These are phyloP conservation scores for Campylomormyrus tamandua DNA, from an alignment of 2,113 vertebrate genomes.

Conservation along the genomic window DNA sequence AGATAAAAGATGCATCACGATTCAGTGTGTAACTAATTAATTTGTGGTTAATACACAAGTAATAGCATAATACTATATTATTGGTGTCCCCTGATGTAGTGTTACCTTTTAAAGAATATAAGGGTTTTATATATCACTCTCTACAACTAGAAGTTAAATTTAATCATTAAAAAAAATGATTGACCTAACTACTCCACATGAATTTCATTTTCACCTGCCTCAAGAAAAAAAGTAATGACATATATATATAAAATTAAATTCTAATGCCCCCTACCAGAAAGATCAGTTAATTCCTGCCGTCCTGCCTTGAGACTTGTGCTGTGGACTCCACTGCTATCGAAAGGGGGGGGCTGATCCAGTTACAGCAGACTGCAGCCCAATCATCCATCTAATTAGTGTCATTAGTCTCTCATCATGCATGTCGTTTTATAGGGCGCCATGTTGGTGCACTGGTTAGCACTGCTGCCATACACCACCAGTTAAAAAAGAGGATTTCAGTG, in stretches of 20 bases:
- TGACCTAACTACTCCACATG: too few relatives aligned
- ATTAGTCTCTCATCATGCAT: neutral
- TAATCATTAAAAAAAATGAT: neutral
- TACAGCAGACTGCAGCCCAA: neutral
- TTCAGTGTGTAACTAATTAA: neutral
- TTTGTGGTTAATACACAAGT: neutral
- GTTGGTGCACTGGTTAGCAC: neutral
- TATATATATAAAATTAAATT: neutral
- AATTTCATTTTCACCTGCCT: too few relatives aligned
- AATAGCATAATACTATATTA: neutral
- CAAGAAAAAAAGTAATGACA: too few relatives aligned
- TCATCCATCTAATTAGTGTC: neutral
- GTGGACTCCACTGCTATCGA: neutral
- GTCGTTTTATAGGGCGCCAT: neutral
- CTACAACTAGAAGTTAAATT: neutral
- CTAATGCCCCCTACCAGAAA: neutral
- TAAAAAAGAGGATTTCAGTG: neutral
- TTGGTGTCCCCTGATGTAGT: neutral
- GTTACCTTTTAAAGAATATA: neutral
- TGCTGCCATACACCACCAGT: neutral
- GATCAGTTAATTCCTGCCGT: neutral
- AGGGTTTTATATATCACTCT: neutral
- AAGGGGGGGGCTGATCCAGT: neutral
- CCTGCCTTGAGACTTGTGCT: neutral
- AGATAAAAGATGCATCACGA: neutral